phyloP scores from a whole-genome alignment of 2,113 vertebrate genomes.

The Columbina picui region DNA sequence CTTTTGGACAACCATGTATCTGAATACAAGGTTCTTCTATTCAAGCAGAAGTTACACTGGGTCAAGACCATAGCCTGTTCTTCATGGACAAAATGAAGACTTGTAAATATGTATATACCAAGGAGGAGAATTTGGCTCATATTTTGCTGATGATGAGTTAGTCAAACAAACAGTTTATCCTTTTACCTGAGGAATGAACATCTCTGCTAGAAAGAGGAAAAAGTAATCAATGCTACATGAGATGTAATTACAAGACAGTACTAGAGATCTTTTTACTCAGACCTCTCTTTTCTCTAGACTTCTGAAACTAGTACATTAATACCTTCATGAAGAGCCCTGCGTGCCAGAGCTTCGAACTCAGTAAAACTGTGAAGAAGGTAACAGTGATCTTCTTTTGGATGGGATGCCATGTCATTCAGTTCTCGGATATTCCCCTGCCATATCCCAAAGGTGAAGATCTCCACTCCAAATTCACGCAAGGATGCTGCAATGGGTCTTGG shows the following conservation, averaged over 20 bases:
- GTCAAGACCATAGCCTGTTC: not conserved
- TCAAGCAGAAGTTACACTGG: not conserved
- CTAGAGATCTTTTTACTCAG: not conserved
- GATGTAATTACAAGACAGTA: not conserved
- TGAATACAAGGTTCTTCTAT: not conserved
- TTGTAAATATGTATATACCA: not conserved
- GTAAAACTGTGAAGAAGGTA: conserved; percentile 95
- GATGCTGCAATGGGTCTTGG: conserved; percentile 90
- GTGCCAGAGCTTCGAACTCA: conserved; percentile 96
- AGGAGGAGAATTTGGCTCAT: not conserved
- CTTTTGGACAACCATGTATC: not conserved
- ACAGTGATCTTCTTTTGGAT: conserved; percentile 95
- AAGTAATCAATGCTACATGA: not conserved
- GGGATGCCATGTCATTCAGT: conserved; percentile 95
- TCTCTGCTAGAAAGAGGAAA: not conserved
- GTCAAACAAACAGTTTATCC: not conserved
- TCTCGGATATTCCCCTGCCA: conserved; percentile 98
- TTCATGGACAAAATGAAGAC: not conserved
- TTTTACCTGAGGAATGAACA: not conserved
- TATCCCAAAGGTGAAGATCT: conserved; percentile 97
- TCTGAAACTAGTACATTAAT: not conserved
- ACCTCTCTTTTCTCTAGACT: not conserved
- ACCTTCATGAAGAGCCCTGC: conserved; percentile 96
- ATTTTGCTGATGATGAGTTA: not conserved
- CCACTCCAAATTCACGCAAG: conserved; percentile 89